Evolutionary conservation across 2,888 invertebrate species (phyloP).

Genomic region (Callyntrura sp.): DNA sequence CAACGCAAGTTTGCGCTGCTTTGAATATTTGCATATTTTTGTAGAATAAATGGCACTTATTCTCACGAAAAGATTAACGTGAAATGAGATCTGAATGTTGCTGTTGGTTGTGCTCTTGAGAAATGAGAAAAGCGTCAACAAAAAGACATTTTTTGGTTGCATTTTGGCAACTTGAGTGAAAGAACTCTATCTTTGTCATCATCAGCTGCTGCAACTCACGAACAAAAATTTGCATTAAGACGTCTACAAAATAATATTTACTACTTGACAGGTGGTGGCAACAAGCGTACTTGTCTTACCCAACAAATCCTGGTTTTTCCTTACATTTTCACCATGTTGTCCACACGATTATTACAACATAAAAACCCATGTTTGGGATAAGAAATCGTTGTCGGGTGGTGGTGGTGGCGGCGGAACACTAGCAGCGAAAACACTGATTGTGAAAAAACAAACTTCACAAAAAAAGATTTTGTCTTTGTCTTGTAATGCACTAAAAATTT

Average conservation of each 20-base stretch:
- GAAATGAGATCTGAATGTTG: background rate
- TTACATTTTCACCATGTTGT: background rate
- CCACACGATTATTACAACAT: background rate
- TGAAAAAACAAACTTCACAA: too few relatives aligned
- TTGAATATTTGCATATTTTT: background rate
- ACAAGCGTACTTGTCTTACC: background rate
- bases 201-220: conserved; percentile 2
- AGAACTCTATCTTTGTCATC: background rate
- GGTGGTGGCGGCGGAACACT: background rate
- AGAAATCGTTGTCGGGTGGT: background rate
- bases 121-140: background rate
- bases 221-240: conserved; percentile 25
- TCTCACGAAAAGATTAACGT: background rate
- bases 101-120: too few relatives aligned
- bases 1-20: too few relatives aligned
- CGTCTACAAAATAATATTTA: background rate
- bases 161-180: conserved; percentile 23
- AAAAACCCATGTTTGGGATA: background rate
- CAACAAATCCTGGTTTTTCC: background rate
- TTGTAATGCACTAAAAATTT: background rate
- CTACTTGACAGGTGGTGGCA: conserved; percentile 20
- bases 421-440: background rate
- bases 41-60: background rate
- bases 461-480: background rate
- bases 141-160: background rate